phyloP scores from a whole-genome alignment of 2,888 invertebrate species.

The Brachypalpus laphriformis region DNA sequence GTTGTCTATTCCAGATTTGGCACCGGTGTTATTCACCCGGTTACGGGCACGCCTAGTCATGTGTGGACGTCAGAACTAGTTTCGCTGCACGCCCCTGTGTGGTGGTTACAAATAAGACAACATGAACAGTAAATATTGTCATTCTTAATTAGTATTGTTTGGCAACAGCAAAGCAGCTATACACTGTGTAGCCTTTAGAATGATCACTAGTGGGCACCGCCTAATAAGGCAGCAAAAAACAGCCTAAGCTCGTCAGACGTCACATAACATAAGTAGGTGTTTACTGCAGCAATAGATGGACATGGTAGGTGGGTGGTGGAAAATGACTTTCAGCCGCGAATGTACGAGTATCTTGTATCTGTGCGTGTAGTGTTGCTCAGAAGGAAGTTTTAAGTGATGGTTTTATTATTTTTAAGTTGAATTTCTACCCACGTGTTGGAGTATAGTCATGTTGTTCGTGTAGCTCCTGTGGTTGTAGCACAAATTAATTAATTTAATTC shows the following conservation, averaged over 20 bases:
- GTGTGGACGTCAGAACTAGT: constrained; percentile 42
- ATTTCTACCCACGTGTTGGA: constrained; percentile 27
- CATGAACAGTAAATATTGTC: constrained; percentile 45
- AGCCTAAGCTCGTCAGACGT: constrained; percentile 45
- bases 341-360: constrained; percentile 9
- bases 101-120: constrained; percentile 40
- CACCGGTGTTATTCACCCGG: constrained; percentile 62
- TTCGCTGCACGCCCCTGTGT: constrained; percentile 25
- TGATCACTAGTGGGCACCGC: constrained; percentile 50
- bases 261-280: constrained; percentile 55
- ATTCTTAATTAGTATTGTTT: constrained; percentile 57
- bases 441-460: not conserved
- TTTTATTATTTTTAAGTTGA: constrained; percentile 14
- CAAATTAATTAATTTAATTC: constrained; percentile 61
- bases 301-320: constrained; percentile 49
- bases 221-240: constrained; percentile 60
- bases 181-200: not conserved
- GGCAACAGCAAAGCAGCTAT: constrained; percentile 18
- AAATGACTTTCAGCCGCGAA: constrained; percentile 36
- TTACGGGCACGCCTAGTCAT: constrained; percentile 36
- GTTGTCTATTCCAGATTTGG: constrained; percentile 33
- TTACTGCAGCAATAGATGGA: constrained; percentile 56
- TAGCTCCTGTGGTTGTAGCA: constrained; percentile 18
- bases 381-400: constrained; percentile 34
- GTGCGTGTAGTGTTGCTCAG: constrained; percentile 11